Percentiles rank a stretch among this genome's conserved stretches.
Conservation (phyloP, 2,797 vertebrate species). For the Threskiornis aethiopicus region DNA sequence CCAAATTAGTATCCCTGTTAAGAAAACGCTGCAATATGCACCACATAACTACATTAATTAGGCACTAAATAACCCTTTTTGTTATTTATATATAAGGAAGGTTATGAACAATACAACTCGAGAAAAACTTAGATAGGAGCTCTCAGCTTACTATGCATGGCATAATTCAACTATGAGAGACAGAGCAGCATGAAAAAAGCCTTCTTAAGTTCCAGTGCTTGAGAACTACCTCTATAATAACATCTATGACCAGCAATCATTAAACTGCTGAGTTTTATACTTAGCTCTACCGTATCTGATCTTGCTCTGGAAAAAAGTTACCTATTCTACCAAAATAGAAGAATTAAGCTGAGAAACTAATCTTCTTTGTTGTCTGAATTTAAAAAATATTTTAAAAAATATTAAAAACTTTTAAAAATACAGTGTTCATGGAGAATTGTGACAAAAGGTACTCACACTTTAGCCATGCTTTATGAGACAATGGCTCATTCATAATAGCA, state of each 20-base stretch:
- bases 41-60: background rate
- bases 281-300: background rate
- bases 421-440: background rate
- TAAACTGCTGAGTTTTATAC: background rate
- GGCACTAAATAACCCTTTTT: background rate
- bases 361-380: background rate
- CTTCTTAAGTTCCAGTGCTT: background rate
- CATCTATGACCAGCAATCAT: background rate
- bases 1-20: background rate
- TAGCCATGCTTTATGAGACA: background rate
- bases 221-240: background rate
- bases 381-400: background rate
- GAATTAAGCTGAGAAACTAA: background rate
- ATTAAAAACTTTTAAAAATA: background rate
- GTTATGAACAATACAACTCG: background rate
- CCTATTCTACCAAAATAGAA: background rate
- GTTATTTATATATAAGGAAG: background rate
- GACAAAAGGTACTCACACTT: background rate
- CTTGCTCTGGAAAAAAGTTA: background rate
- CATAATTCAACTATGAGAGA: background rate
- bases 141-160: background rate
- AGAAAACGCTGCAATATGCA: background rate
- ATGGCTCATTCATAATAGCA: background rate
- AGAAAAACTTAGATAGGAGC: background rate
- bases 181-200: background rate